Percentiles rank a stretch among this genome's conserved stretches.
Evolutionary conservation across 2,888 invertebrate genomes (phyloP).

Genomic region (Taenaris catops): DNA sequence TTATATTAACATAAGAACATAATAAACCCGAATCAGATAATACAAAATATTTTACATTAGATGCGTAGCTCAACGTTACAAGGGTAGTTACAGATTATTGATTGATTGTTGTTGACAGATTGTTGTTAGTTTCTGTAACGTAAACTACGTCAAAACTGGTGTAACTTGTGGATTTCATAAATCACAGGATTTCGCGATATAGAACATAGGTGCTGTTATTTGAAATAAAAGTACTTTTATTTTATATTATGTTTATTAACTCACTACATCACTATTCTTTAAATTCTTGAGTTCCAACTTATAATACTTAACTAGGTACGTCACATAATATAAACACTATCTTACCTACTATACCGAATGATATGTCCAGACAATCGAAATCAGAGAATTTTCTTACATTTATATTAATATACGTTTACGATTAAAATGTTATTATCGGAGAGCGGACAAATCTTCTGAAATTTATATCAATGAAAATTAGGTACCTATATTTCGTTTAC

Average conservation of each 20-base stretch:
- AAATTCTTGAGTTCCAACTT: constrained; percentile 74
- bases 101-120: too few species aligned
- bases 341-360: constrained; percentile 61
- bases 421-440: constrained; percentile 64
- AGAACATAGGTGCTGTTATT: too few species aligned
- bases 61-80: too few species aligned
- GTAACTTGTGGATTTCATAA: too few species aligned
- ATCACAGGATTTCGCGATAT: too few species aligned
- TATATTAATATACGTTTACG: constrained; percentile 53
- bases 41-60: too few species aligned
- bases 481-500: constrained; percentile 53
- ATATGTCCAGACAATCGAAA: constrained; percentile 61
- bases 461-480: constrained; percentile 55
- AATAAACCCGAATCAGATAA: too few species aligned
- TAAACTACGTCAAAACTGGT: too few species aligned
- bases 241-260: constrained; percentile 67
- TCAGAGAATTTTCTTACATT: constrained; percentile 60
- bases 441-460: constrained; percentile 61
- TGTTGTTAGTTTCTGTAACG: too few species aligned
- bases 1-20: too few species aligned
- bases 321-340: constrained; percentile 72
- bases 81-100: too few species aligned
- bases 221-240: constrained; percentile 31
- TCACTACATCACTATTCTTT: constrained; percentile 70
- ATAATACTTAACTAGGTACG: constrained; percentile 72